Base-by-base conservation (phyloP, 2,113 vertebrate genomes). In the Hippocampus abdominalis region DNA sequence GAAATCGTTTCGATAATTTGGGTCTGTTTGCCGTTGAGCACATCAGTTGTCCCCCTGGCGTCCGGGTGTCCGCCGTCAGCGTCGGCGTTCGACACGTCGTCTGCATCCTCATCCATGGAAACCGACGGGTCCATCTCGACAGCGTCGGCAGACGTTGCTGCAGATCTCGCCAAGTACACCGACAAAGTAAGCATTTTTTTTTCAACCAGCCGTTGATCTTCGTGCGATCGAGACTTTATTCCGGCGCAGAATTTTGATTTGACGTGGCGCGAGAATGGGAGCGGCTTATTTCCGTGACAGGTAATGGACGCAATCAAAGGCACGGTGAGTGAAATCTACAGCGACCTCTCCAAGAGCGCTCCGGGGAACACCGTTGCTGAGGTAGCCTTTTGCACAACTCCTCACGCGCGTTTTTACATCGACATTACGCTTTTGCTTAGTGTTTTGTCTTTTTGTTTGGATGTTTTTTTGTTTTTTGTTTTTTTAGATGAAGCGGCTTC, bases 271-370 rank as follows among this genome's bases (percentile, higher is more conserved):
- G n/a, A 54, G 2, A 9, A 67, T 72, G 11, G 72, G 90, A 42
- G 12, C 12, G 6, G 7, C 42, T 40, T 53, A 57, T 25, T 46
- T 74, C 18, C 70, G 91, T 77, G 78, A 74, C 89, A 99, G 97
- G 98, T 99, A 91, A 95, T 98, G 96, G 97, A 99, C 82, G 94
- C 95, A 29, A 98, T 98, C 74, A 98, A 98, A 91, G 97, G 97
- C 76, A 98, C 97, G 40, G 96, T 98, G 95, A 96, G 93, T 8
- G 97, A 98, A 89, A 95, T 98, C 76, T 98, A 97, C 78, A 98
- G 96, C 15, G 96, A 98, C 68, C 94, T 98, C 64, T 96, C 95
- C 18, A 96, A 95, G 90, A 96, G 92, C 86, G 94, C 95, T 36
- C 95, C 97, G 13, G 97, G 96, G 70, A 98, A 94, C 85, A 97